Percentiles rank a stretch among this genome's conserved stretches.
Evolutionary conservation across 2,113 vertebrate species (phyloP).

Genomic region (Leucosticte australis): DNA sequence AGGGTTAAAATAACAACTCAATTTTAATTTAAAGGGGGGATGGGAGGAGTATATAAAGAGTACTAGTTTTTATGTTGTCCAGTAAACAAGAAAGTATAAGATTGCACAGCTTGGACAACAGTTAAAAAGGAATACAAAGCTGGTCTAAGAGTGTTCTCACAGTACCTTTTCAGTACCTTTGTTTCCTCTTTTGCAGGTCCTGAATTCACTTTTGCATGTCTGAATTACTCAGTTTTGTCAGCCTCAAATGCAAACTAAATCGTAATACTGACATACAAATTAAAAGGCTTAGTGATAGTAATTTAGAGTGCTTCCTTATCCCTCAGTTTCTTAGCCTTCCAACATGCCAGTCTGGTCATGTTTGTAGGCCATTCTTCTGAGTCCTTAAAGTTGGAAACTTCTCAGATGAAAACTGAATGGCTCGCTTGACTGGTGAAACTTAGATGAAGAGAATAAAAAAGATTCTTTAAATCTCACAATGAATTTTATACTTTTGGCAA

Average conservation of each 20-base stretch:
- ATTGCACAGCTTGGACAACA: not conserved
- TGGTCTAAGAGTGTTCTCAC: not conserved
- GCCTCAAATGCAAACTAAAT: not conserved
- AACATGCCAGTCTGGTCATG: not conserved
- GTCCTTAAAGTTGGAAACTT: not conserved
- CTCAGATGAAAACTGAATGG: not conserved
- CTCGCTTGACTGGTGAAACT: not conserved
- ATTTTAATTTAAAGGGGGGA: slow-evolving; percentile 11
- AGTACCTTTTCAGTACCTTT: not conserved
- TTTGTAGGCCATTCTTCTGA: not conserved
- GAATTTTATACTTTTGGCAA: not conserved
- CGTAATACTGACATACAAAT: not conserved
- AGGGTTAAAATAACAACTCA: slow-evolving; percentile 59
- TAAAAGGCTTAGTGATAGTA: not conserved
- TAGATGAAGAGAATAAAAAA: not conserved
- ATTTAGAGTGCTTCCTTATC: not conserved
- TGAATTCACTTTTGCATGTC: not conserved
- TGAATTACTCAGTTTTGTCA: not conserved
- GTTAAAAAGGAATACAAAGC: not conserved
- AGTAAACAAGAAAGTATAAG: not conserved
- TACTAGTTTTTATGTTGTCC: not conserved
- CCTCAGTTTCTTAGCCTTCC: not conserved
- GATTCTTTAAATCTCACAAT: not conserved
- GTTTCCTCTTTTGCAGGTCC: not conserved
- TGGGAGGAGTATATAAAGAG: not conserved